A percentile compares a stretch with the other conserved stretches of the same genome.
These are phyloP conservation scores for Dendrocincla fuliginosa DNA, from an alignment of 2,797 vertebrate species.

Conservation along the genomic window DNA sequence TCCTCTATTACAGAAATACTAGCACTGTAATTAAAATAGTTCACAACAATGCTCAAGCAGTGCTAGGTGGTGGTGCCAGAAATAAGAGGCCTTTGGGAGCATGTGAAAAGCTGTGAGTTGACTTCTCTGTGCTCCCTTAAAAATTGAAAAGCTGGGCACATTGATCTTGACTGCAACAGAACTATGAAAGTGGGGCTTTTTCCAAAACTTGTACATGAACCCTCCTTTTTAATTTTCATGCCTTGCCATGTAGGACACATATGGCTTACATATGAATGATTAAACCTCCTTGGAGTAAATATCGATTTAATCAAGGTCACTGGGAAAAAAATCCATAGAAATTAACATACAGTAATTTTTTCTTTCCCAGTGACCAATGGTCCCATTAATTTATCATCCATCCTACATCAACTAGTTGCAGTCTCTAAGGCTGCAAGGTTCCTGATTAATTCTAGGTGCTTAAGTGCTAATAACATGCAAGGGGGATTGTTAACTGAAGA, in stretches of 20 bases:
- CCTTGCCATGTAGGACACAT: not conserved
- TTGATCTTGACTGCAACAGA: not conserved
- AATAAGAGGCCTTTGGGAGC: not conserved
- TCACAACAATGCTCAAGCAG: not conserved
- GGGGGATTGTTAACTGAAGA: not conserved
- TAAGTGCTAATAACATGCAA: not conserved
- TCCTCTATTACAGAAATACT: not conserved
- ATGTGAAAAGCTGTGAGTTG: not conserved
- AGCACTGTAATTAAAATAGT: not conserved
- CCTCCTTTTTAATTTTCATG: not conserved
- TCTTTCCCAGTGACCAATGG: not conserved
- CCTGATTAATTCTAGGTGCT: not conserved
- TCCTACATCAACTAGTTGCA: not conserved
- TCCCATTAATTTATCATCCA: not conserved
- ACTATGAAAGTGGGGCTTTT: not conserved
- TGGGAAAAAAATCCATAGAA: not conserved
- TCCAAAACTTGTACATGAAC: not conserved
- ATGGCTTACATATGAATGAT: not conserved
- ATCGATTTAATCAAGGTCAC: not conserved
- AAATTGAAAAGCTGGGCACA: accelerated
- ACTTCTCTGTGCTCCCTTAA: not conserved
- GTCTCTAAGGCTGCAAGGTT: not conserved
- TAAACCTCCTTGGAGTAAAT: not conserved
- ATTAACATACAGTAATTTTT: not conserved
- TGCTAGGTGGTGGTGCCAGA: not conserved